Evolutionary conservation across 2,888 invertebrate genomes (phyloP).

Genomic region (Bombylius major): DNA sequence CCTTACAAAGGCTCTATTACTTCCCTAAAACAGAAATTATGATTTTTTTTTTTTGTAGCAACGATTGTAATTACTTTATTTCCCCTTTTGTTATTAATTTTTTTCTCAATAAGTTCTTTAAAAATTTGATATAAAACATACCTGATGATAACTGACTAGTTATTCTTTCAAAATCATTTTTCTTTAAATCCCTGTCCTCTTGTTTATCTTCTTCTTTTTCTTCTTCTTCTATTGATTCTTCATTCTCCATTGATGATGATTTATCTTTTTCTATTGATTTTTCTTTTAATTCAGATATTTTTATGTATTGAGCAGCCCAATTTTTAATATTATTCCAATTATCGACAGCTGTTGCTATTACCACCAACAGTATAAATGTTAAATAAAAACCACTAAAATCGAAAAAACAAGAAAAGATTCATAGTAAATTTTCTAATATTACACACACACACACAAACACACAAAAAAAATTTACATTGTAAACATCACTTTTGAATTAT

Average conservation of each 20-base stretch:
- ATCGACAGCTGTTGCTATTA: conserved; percentile 2
- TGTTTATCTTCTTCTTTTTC: conserved; percentile 21
- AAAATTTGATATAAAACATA: not conserved
- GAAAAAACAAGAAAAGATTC: not conserved
- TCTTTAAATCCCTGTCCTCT: conserved; percentile 6
- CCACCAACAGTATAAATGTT: conserved; percentile 1
- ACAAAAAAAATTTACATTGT: conserved; percentile 37
- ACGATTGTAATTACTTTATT: too few species aligned
- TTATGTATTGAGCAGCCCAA: not conserved
- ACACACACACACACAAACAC: too few species aligned
- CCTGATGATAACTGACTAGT: not conserved
- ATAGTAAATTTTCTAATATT: not conserved
- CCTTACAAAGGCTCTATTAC: too few species aligned
- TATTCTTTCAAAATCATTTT: not conserved
- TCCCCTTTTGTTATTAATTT: too few species aligned
- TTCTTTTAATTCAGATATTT: not conserved
- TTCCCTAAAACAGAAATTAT: too few species aligned
- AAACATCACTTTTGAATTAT: conserved; percentile 35
- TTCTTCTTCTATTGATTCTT: conserved; percentile 13
- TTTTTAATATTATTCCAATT: conserved; percentile 1
- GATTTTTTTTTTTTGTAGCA: too few species aligned
- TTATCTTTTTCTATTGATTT: conserved; percentile 3
- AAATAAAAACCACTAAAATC: conserved; percentile 12
- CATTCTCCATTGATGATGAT: not conserved
- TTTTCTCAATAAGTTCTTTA: too few species aligned